Conservation (phyloP, 2,888 invertebrate genomes). For the Nymphalis polychloros region DNA sequence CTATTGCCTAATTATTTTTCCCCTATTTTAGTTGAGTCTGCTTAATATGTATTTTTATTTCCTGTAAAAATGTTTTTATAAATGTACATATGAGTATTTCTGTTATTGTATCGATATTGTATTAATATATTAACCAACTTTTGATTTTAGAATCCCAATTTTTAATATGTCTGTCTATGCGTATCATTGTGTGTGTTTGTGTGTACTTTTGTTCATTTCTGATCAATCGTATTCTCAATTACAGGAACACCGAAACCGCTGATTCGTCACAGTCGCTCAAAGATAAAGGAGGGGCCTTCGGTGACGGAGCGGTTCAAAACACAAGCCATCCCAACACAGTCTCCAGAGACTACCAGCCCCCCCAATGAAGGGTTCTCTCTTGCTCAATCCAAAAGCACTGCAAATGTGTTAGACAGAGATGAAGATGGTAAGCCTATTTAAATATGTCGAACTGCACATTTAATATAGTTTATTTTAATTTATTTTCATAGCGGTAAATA, state of each 20-base stretch:
- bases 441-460: constrained; percentile 10
- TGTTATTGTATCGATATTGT: no score
- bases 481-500: constrained; percentile 22
- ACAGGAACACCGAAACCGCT: constrained; percentile 76
- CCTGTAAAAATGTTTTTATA: no score
- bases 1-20: no score
- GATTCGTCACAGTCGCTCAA: constrained; percentile 75
- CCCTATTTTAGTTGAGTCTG: no score
- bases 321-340: constrained; percentile 82
- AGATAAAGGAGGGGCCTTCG: constrained; percentile 68
- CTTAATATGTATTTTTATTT: no score
- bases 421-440: constrained; percentile 70
- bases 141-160: no score
- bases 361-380: constrained; percentile 56
- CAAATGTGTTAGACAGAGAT: constrained; percentile 76
- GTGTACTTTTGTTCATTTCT: background rate
- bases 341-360: constrained; percentile 39
- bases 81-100: no score
- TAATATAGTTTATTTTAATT: constrained; percentile 16
- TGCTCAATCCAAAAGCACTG: constrained; percentile 69
- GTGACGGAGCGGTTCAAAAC: constrained; percentile 83
- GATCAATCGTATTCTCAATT: constrained; percentile 44
- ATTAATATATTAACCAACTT: no score
- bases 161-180: no score
- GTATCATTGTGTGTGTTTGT: no score